phyloP scores from a whole-genome alignment of 2,888 invertebrate genomes.

The Uropetala carovei region DNA sequence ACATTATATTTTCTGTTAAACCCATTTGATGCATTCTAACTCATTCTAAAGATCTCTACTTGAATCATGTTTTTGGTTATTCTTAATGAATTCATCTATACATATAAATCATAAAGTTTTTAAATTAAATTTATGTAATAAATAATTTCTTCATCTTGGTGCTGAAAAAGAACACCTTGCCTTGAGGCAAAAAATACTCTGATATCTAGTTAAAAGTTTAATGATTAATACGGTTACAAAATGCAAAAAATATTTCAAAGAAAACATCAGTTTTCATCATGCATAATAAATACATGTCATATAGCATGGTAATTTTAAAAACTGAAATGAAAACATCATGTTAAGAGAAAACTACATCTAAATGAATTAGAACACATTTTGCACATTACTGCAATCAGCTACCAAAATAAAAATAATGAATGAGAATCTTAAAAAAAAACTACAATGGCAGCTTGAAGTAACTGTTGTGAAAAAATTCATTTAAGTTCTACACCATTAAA shows the following conservation, averaged over 20 bases:
- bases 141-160: constrained; percentile 38
- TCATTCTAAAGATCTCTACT: constrained; percentile 1
- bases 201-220: constrained; percentile 59
- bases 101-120: background rate
- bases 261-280: constrained; percentile 58
- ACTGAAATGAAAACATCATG: constrained; percentile 61
- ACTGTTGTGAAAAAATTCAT: constrained; percentile 46
- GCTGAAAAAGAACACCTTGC: constrained; percentile 62
- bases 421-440: constrained; percentile 46
- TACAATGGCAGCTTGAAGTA: constrained; percentile 63
- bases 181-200: constrained; percentile 48
- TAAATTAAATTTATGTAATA: background rate
- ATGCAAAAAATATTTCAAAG: constrained; percentile 60
- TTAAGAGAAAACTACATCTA: constrained; percentile 60
- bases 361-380: constrained; percentile 57
- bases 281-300: constrained; percentile 57
- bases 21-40: constrained; percentile 3
- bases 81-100: background rate
- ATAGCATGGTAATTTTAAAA: constrained; percentile 39
- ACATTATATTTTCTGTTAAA: background rate
- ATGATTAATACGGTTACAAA: constrained; percentile 63
- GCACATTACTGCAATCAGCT: constrained; percentile 61
- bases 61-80: constrained; percentile 14
- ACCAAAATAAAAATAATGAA: constrained; percentile 61
- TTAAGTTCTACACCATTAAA: constrained; percentile 56